Percentiles rank a stretch among this genome's conserved stretches.
Conservation (phyloP, 1,140 invertebrate species). For the Grapholita molesta region DNA sequence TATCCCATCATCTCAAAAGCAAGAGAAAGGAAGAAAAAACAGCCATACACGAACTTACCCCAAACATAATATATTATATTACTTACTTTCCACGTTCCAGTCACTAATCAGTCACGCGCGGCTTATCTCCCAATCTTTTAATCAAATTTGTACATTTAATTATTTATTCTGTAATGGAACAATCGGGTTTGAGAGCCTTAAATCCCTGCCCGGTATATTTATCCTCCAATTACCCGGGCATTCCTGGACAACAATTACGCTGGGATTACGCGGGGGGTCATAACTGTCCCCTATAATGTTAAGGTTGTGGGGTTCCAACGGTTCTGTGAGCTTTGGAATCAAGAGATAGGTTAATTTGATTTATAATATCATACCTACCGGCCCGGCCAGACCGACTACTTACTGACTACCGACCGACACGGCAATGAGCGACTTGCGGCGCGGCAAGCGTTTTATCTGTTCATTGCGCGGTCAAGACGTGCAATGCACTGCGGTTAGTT, state of each 20-base stretch:
- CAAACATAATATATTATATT: no score
- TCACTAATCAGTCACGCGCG: neutral
- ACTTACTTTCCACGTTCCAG: no score
- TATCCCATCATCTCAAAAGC: no score
- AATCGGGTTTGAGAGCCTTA: conserved; percentile 49
- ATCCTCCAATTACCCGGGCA: conserved; percentile 50
- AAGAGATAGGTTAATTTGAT: neutral
- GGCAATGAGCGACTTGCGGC: no score
- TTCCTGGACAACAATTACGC: conserved; percentile 70
- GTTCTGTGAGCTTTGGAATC: neutral
- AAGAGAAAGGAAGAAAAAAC: no score
- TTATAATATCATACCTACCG: neutral
- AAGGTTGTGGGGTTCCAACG: conserved; percentile 23
- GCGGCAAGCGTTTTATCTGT: no score
- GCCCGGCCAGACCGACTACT: no score
- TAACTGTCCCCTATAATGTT: conserved; percentile 66
- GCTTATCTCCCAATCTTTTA: neutral
- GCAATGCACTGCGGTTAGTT: no score
- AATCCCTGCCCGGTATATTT: conserved; percentile 30
- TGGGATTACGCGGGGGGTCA: conserved; percentile 66
- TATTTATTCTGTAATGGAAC: conserved; percentile 17
- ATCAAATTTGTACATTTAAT: neutral
- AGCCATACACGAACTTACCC: no score
- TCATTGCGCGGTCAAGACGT: no score
- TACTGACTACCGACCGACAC: no score